A percentile compares a stretch with the other conserved stretches of the same genome.
These are phyloP conservation scores for Felis chaus DNA, from an alignment of 2,113 vertebrate species.

Conservation along the genomic window DNA sequence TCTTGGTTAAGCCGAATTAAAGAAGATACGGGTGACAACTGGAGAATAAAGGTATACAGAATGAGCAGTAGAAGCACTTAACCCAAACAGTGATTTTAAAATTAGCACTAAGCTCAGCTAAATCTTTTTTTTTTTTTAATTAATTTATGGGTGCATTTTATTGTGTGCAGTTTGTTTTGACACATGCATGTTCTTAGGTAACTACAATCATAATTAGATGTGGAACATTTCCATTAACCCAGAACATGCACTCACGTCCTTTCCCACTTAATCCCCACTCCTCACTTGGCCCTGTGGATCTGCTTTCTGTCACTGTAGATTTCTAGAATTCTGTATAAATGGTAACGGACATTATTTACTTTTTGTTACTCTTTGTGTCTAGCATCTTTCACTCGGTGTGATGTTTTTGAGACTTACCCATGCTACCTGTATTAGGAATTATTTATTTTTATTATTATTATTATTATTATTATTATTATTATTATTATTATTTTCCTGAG, in stretches of 20 bases:
- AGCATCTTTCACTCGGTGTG: constrained; percentile 12
- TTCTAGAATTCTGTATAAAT: constrained; percentile 38
- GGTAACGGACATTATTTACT: not conserved
- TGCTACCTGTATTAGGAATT: not conserved
- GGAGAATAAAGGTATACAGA: constrained; percentile 95
- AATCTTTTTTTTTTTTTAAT: not conserved
- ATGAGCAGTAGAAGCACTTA: not conserved
- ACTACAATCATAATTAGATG: not conserved
- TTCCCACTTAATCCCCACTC: not conserved
- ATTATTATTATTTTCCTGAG: not conserved
- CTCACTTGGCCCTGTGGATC: not conserved
- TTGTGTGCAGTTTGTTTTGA: constrained; percentile 35
- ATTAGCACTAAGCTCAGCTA: not conserved
- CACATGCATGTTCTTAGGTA: not conserved
- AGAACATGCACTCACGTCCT: not conserved
- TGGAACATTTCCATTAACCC: not conserved
- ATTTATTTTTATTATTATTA: no score
- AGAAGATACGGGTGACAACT: constrained; percentile 94
- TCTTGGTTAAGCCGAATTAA: constrained; percentile 95
- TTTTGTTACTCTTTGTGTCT: not conserved
- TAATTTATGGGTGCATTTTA: not conserved
- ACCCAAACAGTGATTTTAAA: not conserved
- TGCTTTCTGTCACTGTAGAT: not conserved
- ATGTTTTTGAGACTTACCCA: not conserved
- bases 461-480: no score